Evolutionary conservation across 2,113 vertebrate species (phyloP).

Genomic region (Raja brachyura): DNA sequence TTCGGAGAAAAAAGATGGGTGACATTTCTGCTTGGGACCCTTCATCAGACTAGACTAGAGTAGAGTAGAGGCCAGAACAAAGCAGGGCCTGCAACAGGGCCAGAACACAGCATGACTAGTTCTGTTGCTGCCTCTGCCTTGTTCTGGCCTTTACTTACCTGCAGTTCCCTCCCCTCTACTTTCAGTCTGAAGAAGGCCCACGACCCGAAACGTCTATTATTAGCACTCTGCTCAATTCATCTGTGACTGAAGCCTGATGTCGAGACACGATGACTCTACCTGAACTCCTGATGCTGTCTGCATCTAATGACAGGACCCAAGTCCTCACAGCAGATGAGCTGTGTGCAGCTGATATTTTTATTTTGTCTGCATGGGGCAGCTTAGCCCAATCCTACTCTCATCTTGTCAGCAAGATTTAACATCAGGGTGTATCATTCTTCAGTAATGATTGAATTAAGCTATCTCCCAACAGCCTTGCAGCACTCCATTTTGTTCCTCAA

Average conservation of each 20-base stretch:
- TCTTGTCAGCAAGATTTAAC: background rate
- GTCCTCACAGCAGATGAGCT: background rate
- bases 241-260: background rate
- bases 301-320: background rate
- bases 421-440: background rate
- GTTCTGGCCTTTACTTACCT: too few species aligned
- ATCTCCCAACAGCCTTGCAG: background rate
- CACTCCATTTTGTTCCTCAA: background rate
- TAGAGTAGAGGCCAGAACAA: too few species aligned
- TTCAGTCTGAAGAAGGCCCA: too few species aligned
- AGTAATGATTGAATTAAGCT: background rate
- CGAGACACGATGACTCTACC: background rate
- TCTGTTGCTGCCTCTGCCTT: too few species aligned
- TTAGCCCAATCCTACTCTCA: background rate
- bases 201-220: too few species aligned
- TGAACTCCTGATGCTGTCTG: background rate
- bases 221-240: background rate
- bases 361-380: background rate
- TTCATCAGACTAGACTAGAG: too few species aligned
- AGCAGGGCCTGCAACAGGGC: too few species aligned
- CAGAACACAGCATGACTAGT: too few species aligned
- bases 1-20: too few species aligned
- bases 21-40: too few species aligned
- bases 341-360: background rate
- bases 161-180: too few species aligned